Conservation (phyloP, 2,113 vertebrate species). For the Redunca redunca region DNA sequence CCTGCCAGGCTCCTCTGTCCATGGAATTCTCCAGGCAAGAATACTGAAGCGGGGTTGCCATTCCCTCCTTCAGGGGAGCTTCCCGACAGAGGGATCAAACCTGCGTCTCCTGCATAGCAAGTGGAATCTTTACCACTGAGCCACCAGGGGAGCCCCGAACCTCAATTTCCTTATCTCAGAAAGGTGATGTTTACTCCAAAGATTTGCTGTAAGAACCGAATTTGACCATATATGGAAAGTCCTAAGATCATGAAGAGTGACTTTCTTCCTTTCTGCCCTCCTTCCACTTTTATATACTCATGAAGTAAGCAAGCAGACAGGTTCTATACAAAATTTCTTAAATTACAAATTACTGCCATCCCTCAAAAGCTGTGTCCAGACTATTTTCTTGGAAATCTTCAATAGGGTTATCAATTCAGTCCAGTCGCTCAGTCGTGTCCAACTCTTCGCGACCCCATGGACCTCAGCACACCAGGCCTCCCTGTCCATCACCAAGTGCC, state of each 20-base stretch:
- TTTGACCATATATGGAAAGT: background rate
- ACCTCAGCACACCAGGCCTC: background rate
- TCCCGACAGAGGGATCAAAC: background rate
- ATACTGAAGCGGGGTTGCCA: background rate
- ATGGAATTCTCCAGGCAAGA: background rate
- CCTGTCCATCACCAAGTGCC: background rate
- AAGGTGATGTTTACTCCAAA: background rate
- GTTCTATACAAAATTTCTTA: background rate
- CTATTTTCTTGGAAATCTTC: background rate
- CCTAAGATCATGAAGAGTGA: background rate
- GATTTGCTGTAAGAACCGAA: background rate
- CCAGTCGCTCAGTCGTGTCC: background rate
- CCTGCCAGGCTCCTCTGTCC: background rate
- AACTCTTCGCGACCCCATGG: background rate
- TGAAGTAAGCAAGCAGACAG: background rate
- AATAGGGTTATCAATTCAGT: background rate
- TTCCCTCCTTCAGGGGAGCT: background rate
- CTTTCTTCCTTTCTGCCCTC: background rate
- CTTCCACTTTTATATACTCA: background rate
- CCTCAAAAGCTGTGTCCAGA: background rate
- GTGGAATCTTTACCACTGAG: background rate
- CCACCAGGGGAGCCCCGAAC: background rate
- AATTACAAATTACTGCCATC: constrained; percentile 11
- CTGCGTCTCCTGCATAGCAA: background rate
- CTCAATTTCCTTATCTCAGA: background rate